Conservation (phyloP, 2,113 vertebrate species). For the Chunga burmeisteri region DNA sequence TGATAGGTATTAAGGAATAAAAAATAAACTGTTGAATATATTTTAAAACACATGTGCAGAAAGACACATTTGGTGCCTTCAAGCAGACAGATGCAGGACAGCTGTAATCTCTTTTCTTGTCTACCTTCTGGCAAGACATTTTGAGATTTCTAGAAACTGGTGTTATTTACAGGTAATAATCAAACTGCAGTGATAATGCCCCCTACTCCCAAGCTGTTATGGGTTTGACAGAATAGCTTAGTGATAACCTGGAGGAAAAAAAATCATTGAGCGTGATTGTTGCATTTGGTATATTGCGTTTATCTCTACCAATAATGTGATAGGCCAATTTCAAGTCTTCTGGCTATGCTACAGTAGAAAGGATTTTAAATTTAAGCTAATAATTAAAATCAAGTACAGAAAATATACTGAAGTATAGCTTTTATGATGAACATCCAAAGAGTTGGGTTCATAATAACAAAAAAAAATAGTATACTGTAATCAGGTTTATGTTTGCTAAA, state of each 20-base stretch:
- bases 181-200: not conserved
- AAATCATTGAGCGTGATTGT: not conserved
- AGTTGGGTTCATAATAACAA: not conserved
- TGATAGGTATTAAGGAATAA: not conserved
- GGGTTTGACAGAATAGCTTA: not conserved
- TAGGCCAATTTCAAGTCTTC: not conserved
- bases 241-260: not conserved
- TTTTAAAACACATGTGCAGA: not conserved
- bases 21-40: not conserved
- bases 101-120: not conserved
- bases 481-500: not conserved
- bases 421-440: not conserved
- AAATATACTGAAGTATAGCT: not conserved
- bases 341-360: not conserved
- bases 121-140: not conserved
- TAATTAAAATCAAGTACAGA: not conserved
- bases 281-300: not conserved
- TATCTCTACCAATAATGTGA: not conserved
- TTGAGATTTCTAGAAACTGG: not conserved
- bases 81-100: not conserved
- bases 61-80: not conserved
- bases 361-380: not conserved
- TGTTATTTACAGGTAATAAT: not conserved
- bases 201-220: not conserved
- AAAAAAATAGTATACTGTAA: not conserved